Conservation (phyloP, 1,140 invertebrate species). For the Tetramorium alpestre region DNA sequence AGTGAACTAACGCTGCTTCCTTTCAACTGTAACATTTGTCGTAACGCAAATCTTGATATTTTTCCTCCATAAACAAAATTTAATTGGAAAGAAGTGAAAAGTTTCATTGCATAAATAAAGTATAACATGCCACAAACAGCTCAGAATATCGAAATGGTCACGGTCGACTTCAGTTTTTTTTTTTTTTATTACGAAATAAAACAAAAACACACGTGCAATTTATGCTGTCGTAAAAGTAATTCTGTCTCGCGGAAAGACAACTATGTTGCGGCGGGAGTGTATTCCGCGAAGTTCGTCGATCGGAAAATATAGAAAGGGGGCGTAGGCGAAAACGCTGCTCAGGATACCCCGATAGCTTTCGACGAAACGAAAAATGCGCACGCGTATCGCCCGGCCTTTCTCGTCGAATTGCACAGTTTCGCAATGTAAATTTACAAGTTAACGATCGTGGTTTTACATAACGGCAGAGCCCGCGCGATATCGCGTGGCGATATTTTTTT, state of each 20-base stretch:
- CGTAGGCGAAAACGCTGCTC: slow-evolving; percentile 15
- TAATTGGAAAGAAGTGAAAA: background rate
- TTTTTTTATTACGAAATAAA: background rate
- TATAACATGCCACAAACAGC: background rate
- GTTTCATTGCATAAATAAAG: background rate
- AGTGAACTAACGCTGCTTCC: too few relatives aligned
- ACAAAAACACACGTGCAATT: slow-evolving; percentile 21
- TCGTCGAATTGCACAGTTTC: slow-evolving; percentile 9
- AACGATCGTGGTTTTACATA: slow-evolving; percentile 9
- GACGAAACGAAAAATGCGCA: slow-evolving; percentile 10
- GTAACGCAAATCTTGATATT: background rate
- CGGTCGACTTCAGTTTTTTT: background rate
- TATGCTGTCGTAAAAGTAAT: slow-evolving; percentile 10
- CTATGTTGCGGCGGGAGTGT: background rate
- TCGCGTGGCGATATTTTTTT: background rate
- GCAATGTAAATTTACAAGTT: slow-evolving; percentile 37
- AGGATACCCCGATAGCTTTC: slow-evolving; percentile 12
- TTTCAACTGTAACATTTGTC: background rate
- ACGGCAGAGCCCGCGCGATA: slow-evolving; percentile 23
- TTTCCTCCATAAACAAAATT: background rate
- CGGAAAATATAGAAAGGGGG: slow-evolving; percentile 24
- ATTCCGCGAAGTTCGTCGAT: background rate
- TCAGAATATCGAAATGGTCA: background rate
- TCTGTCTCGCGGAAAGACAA: background rate
- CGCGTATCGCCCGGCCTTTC: background rate